Base-by-base conservation (phyloP, 92 coral and sea anemone genomes). In the Porites divaricata region DNA sequence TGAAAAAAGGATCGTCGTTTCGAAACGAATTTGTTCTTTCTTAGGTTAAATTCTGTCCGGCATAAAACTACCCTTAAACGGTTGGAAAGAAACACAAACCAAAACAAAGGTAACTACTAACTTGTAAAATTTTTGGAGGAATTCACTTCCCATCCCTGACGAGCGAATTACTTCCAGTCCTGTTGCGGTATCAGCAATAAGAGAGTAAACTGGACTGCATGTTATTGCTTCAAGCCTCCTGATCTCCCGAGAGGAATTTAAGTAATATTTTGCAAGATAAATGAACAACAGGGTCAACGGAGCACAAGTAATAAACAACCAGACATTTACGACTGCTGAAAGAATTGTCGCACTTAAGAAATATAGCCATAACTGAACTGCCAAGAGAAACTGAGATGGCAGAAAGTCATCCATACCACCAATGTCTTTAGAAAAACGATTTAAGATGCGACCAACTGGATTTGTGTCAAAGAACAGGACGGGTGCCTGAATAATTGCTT, bases 181-280 rank as follows among this genome's bases (percentile, higher is more conserved):
- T n/a, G 63, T 50, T 63, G 67, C 64, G 16, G 83, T 65, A 24
- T 78, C 83, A 16, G 83, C 74, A 1, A 78, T 16, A 17, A 51
- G 67, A 23, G 83, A 78, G 53, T 78, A 78, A 24, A 78, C 63
- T 15, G 83, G 83, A 78, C 83, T 78, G 63, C 83, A 78, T 21
- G 83, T 92, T 19, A 90, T 74, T 21, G 98, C 92, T 61, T 95
- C 98, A 11, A 95, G 67, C 41, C 98, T 90, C 74, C 93, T 92
- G 53, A 95, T 81, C 48, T 95, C 98, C n/a, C 96, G 84, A 9
- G 96, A 86, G 23, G 98, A 88, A 67, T 75, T 93, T 25, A 95
- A 86, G 51, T 90, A 95, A 62, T 92, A 95, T 56, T 90, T 91
- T 26, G 93, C 83, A 15, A 95, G 68, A 81, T 87, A 93, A 54